Conservation (phyloP, 2,113 vertebrate species). For the Telmatochromis sp. region DNA sequence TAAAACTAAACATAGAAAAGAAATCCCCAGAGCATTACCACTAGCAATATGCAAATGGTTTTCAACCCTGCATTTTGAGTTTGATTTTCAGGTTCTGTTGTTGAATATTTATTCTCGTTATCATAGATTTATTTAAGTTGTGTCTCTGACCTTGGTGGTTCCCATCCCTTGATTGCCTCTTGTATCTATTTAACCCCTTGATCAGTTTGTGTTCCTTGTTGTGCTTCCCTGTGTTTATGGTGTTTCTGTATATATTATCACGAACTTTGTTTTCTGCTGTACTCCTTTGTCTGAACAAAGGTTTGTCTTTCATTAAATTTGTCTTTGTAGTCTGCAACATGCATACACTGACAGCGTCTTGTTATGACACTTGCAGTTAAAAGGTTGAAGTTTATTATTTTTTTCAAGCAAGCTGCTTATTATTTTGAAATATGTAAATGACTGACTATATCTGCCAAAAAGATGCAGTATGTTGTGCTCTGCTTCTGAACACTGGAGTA, state of each 20-base stretch:
- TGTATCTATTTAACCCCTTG: neutral
- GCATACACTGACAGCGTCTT: neutral
- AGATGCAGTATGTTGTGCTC: neutral
- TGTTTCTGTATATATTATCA: neutral
- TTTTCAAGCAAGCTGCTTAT: neutral
- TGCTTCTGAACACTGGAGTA: neutral
- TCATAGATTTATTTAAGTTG: neutral
- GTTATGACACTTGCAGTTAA: neutral
- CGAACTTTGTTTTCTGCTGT: neutral
- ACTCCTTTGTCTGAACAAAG: neutral
- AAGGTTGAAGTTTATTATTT: neutral
- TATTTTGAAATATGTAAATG: neutral
- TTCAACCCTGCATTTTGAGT: neutral
- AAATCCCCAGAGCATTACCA: neutral
- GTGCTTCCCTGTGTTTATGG: neutral
- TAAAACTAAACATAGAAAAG: neutral
- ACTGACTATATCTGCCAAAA: neutral
- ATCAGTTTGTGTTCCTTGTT: neutral
- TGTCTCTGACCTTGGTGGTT: neutral
- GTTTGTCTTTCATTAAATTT: neutral
- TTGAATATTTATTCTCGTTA: neutral
- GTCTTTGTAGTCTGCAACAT: neutral
- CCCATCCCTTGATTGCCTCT: neutral
- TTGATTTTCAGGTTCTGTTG: neutral
- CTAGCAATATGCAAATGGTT: neutral